Percentiles rank a stretch among this genome's conserved stretches.
phyloP scores from a whole-genome alignment of 2,797 vertebrate species.

The Onychomys leucogaster region DNA sequence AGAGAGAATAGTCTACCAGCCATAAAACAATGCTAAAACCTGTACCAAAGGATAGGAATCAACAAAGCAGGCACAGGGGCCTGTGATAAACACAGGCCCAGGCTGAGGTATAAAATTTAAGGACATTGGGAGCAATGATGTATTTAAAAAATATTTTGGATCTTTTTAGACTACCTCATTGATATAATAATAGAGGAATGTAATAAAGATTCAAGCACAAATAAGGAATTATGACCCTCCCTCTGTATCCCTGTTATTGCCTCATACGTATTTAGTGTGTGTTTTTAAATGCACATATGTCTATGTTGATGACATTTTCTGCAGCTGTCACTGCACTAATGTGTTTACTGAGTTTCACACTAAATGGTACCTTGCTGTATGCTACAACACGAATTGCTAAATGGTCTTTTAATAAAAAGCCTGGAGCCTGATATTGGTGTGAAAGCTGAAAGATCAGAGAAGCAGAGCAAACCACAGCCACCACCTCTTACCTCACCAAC shows the following conservation, averaged over 20 bases:
- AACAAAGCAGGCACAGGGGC: background rate
- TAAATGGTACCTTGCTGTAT: background rate
- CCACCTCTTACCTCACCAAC: too few species aligned
- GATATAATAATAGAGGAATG: background rate
- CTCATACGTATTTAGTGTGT: background rate
- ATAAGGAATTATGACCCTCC: background rate
- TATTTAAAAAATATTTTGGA: background rate
- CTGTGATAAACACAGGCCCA: background rate
- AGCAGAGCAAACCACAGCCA: too few species aligned
- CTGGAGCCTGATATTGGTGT: too few species aligned
- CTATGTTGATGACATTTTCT: constrained; percentile 8
- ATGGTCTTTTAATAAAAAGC: too few species aligned
- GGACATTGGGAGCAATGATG: constrained; percentile 10
- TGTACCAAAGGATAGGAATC: background rate
- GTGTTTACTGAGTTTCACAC: background rate
- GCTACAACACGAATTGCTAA: background rate
- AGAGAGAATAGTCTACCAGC: background rate
- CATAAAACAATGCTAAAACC: background rate
- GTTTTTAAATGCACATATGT: background rate
- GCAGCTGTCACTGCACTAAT: background rate
- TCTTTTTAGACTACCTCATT: constrained; percentile 32
- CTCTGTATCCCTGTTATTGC: background rate
- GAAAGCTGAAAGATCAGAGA: too few species aligned
- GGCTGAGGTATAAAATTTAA: background rate
- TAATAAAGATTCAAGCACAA: background rate